phyloP scores from a whole-genome alignment of 2,113 vertebrate genomes.

The Macheiramphus alcinus region DNA sequence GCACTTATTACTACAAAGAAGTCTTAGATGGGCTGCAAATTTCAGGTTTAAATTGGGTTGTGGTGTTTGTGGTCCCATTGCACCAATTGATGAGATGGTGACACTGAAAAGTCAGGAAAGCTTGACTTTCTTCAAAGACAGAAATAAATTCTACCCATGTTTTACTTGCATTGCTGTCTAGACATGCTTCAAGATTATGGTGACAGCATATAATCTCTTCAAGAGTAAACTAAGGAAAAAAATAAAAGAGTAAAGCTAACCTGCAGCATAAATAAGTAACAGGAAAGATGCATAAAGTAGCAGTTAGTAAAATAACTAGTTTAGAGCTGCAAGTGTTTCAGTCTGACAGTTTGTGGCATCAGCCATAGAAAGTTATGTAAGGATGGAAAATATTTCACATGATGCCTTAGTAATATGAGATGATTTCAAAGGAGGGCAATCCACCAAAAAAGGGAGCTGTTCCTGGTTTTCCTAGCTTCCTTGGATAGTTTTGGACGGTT shows the following conservation, averaged over 20 bases:
- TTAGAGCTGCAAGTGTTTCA: not conserved
- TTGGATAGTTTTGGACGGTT: not conserved
- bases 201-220: not conserved
- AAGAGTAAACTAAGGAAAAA: not conserved
- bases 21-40: not conserved
- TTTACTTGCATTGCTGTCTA: not conserved
- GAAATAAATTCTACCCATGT: not conserved
- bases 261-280: not conserved
- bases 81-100: not conserved
- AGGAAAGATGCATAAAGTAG: not conserved
- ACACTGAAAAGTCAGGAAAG: not conserved
- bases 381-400: not conserved
- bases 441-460: not conserved
- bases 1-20: not conserved
- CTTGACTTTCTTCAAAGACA: not conserved
- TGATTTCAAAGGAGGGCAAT: not conserved
- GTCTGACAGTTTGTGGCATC: not conserved
- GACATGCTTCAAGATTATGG: not conserved
- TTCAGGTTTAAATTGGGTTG: not conserved
- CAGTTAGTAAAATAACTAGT: not conserved
- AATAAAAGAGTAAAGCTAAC: rapidly evolving
- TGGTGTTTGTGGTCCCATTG: not conserved
- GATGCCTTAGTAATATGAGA: not conserved
- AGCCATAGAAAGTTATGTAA: not conserved
- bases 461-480: not conserved